Evolutionary conservation across 2,113 vertebrate species (phyloP).

Genomic region (Clupea harengus): DNA sequence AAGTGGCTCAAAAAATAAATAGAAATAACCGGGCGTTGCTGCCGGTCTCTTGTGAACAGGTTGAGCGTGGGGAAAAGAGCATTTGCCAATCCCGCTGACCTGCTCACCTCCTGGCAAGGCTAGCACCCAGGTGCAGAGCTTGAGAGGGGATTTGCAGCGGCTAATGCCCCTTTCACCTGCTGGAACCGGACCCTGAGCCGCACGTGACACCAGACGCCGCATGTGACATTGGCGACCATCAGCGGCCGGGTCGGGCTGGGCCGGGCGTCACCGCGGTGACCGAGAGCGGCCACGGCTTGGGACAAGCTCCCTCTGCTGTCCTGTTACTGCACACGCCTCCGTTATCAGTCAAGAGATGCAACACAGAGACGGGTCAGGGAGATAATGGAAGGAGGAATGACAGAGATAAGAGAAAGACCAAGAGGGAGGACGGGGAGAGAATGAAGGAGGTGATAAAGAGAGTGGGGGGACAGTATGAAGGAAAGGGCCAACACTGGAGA

Average conservation of each 20-base stretch:
- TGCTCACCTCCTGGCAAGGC: neutral
- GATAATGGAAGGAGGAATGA: too few relatives aligned
- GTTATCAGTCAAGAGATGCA: neutral
- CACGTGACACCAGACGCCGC: constrained; percentile 36
- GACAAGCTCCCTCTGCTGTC: neutral
- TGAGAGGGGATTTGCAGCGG: constrained; percentile 15
- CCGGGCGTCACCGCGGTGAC: neutral
- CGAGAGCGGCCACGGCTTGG: neutral
- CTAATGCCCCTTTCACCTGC: constrained; percentile 51
- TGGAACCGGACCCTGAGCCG: constrained; percentile 48
- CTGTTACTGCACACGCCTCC: neutral
- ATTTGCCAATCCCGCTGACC: constrained; percentile 15
- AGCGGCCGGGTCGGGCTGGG: neutral
- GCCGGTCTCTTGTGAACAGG: neutral
- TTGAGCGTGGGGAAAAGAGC: neutral
- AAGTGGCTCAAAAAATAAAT: neutral
- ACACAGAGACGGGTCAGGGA: neutral
- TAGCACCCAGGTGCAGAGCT: neutral
- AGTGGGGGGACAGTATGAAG: too few relatives aligned
- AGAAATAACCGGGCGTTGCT: neutral
- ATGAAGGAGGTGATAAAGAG: too few relatives aligned
- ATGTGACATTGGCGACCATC: constrained; percentile 38
- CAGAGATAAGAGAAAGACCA: too few relatives aligned
- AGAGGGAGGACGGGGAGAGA: too few relatives aligned
- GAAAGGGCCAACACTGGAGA: too few relatives aligned